These are phyloP conservation scores for Pristiophorus japonicus DNA, from an alignment of 2,113 vertebrate genomes.

Conservation along the genomic window DNA sequence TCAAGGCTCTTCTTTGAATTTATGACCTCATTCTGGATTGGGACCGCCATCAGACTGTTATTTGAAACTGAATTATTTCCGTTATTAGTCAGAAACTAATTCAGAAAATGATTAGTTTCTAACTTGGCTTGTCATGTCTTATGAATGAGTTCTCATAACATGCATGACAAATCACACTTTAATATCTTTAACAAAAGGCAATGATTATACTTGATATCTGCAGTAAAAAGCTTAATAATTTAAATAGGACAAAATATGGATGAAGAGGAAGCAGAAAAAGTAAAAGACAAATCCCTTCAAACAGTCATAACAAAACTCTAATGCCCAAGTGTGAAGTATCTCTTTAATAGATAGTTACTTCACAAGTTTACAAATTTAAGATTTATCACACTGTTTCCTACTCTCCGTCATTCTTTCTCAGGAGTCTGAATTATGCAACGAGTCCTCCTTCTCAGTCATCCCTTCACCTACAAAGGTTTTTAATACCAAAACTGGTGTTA, in stretches of 20 bases:
- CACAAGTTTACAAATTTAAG: background rate
- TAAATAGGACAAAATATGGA: background rate
- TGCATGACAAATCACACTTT: background rate
- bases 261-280: background rate
- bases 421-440: background rate
- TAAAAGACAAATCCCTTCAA: background rate
- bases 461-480: background rate
- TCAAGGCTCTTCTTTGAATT: background rate
- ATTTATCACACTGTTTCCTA: background rate
- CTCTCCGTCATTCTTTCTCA: background rate
- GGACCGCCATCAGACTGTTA: background rate
- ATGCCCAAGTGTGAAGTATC: background rate
- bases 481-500: background rate
- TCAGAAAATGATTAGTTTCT: slow-evolving; percentile 26
- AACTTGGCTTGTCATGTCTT: slow-evolving; percentile 13
- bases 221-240: background rate
- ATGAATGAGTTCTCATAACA: slow-evolving; percentile 3
- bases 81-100: slow-evolving; percentile 23
- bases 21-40: slow-evolving; percentile 3
- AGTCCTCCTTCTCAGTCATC: background rate
- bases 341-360: background rate
- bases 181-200: background rate
- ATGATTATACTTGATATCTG: background rate
- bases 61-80: slow-evolving; percentile 24
- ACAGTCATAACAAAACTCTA: background rate